Conservation (phyloP, 2,888 invertebrate genomes). For the Xestia xanthographa region DNA sequence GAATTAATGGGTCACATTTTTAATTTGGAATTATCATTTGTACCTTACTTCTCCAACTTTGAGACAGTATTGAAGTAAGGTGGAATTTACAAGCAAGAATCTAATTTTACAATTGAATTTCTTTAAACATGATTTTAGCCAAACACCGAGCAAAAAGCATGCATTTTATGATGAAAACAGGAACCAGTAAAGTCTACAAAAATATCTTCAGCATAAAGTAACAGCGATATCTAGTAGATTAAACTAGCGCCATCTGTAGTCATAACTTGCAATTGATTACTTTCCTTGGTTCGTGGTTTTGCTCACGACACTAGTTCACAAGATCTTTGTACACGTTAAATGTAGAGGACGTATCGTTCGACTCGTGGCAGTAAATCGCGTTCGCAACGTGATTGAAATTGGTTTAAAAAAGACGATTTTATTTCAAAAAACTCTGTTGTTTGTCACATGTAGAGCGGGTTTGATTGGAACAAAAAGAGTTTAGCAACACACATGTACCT, state of each 20-base stretch:
- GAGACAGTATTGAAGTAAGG: conserved; percentile 9
- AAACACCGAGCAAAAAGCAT: neutral
- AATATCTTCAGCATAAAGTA: conserved; percentile 15
- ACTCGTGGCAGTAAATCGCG: conserved; percentile 1
- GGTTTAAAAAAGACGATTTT: conserved; percentile 25
- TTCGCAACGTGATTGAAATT: conserved; percentile 22
- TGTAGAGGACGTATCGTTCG: conserved; percentile 61
- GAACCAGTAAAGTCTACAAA: conserved; percentile 1
- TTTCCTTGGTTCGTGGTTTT: conserved; percentile 40
- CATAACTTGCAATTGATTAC: conserved; percentile 43
- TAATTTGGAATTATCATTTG: conserved; percentile 14
- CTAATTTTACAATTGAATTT: neutral
- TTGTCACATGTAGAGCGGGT: conserved; percentile 18
- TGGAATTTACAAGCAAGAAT: conserved; percentile 3
- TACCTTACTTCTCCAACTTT: neutral
- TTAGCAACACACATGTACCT: neutral
- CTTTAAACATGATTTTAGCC: neutral
- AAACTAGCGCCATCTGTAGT: conserved; percentile 62
- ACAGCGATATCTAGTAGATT: conserved; percentile 6
- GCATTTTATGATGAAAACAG: neutral
- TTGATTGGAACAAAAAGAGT: conserved; percentile 22
- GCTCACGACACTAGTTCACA: conserved; percentile 22
- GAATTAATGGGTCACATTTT: conserved; percentile 47
- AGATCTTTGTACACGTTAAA: conserved; percentile 30
- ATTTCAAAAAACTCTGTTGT: conserved; percentile 27